Evolutionary conservation across 2,113 vertebrate species (phyloP).

Genomic region (Platycercus adscitus): DNA sequence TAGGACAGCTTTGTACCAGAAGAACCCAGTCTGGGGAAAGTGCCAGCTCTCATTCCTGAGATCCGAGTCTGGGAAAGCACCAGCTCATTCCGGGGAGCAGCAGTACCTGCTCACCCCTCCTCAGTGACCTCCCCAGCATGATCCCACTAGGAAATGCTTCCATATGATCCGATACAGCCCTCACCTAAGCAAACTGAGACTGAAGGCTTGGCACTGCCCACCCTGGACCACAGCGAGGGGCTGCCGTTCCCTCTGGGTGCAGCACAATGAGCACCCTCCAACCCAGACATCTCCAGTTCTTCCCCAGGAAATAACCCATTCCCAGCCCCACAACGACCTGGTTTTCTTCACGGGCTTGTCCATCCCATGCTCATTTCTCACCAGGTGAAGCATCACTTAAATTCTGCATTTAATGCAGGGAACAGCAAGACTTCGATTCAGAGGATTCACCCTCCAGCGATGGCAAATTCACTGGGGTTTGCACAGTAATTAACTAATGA

Average conservation of each 20-base stretch:
- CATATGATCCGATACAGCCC: neutral
- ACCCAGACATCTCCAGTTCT: neutral
- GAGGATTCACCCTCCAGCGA: neutral
- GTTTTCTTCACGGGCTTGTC: neutral
- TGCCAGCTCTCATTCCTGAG: accelerated
- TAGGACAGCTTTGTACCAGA: neutral
- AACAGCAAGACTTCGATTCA: neutral
- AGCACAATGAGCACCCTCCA: accelerated
- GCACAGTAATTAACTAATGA: too few species aligned
- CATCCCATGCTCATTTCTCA: neutral
- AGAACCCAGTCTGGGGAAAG: neutral
- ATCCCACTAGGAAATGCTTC: neutral
- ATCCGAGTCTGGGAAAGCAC: neutral
- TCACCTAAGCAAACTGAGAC: neutral
- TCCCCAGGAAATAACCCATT: neutral
- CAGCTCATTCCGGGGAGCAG: neutral
- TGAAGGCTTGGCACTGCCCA: too few species aligned
- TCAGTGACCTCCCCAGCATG: neutral
- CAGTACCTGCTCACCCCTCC: accelerated
- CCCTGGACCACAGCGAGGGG: neutral
- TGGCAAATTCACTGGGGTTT: accelerated
- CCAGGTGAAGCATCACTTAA: neutral
- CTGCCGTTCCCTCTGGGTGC: neutral
- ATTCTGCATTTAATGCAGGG: too few species aligned
- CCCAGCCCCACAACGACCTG: neutral